phyloP scores from a whole-genome alignment of 2,113 vertebrate species.

The human (Homo sapiens) region GRCh38 chr3:189138001-189138500 shows the following conservation, averaged over 20 bases:
- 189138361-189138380: neutral
- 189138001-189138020: neutral
- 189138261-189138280: neutral
- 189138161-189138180: neutral
- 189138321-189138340: neutral
- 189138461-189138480: neutral
- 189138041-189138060: neutral
- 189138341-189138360: neutral
- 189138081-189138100: neutral
- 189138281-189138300: neutral
- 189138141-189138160: neutral
- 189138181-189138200: neutral
- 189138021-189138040: neutral
- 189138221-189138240: accelerated
- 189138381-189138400: neutral
- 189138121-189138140: neutral
- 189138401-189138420: neutral
- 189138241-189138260: neutral
- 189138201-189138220: neutral
- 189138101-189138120: neutral
- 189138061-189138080: neutral
- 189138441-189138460: neutral
- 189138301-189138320: neutral
- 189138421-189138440: neutral
- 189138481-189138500: neutral